A percentile compares a stretch with the other conserved stretches of the same genome.
phyloP scores from a whole-genome alignment of 2,113 vertebrate genomes.

The Cyanistes caeruleus region DNA sequence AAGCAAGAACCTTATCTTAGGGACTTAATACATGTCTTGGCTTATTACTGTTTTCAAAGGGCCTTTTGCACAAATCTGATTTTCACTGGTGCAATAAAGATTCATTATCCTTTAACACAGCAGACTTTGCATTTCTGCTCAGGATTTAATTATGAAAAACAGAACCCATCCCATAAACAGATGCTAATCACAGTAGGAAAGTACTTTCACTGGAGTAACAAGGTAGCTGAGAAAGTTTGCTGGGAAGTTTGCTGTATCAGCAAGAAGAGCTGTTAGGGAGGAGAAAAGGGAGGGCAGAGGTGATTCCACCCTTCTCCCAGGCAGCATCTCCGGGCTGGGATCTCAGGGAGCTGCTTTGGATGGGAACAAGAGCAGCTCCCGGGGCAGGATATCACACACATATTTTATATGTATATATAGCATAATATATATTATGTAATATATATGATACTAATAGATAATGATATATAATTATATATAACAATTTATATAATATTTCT shows the following conservation, averaged over 20 bases:
- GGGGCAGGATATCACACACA: background rate
- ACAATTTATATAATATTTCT: no score
- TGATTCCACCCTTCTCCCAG: background rate
- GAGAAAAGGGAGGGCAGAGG: background rate
- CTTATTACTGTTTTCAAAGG: conserved; percentile 77
- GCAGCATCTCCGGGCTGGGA: background rate
- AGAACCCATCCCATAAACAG: conserved; percentile 76
- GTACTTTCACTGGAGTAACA: conserved; percentile 58
- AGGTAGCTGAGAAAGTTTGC: conserved; percentile 58
- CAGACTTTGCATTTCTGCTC: conserved; percentile 72
- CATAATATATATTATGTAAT: no score
- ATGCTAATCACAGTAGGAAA: conserved; percentile 69
- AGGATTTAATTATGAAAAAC: conserved; percentile 76
- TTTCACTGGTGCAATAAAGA: conserved; percentile 78
- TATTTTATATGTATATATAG: background rate
- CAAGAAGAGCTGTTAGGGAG: background rate
- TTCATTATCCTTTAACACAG: conserved; percentile 77
- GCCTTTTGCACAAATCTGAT: conserved; percentile 79
- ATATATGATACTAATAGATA: no score
- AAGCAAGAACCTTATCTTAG: conserved; percentile 62
- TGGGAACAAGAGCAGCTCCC: background rate
- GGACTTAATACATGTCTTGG: conserved; percentile 73
- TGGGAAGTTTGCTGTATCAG: background rate
- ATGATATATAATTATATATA: no score
- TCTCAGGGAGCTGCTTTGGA: background rate